Percentiles rank a stretch among this genome's conserved stretches.
Evolutionary conservation across 2,113 vertebrate genomes (phyloP).

Genomic region (Pontoporia blainvillei): DNA sequence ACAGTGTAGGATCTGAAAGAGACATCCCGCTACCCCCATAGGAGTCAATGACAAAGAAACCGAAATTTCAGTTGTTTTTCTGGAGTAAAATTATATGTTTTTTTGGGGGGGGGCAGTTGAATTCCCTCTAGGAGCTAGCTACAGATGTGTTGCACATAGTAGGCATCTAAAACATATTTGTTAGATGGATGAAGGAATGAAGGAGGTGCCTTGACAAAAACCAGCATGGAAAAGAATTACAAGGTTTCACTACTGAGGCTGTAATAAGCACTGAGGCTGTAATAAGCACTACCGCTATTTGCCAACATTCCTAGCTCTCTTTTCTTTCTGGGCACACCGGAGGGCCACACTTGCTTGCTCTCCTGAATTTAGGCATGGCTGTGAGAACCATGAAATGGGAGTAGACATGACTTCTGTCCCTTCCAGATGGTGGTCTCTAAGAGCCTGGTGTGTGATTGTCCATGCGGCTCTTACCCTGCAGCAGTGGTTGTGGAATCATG

Average conservation of each 20-base stretch:
- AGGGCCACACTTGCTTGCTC: not conserved
- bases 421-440: not conserved
- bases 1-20: not conserved
- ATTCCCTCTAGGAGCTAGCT: not conserved
- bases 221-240: not conserved
- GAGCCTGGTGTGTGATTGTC: not conserved
- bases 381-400: not conserved
- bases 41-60: not conserved
- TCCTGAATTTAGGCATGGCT: not conserved
- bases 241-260: not conserved
- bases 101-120: not conserved
- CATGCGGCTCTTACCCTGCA: not conserved
- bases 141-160: not conserved
- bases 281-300: not conserved
- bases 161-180: not conserved
- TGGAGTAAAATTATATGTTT: not conserved
- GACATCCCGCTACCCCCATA: not conserved
- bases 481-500: too few species aligned
- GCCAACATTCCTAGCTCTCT: not conserved
- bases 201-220: not conserved
- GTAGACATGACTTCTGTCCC: not conserved
- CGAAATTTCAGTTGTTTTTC: not conserved
- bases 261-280: not conserved
- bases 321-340: not conserved
- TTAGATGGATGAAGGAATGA: not conserved